Evolutionary conservation across 2,113 vertebrate genomes (phyloP).

Genomic region (Panthera uncia): DNA sequence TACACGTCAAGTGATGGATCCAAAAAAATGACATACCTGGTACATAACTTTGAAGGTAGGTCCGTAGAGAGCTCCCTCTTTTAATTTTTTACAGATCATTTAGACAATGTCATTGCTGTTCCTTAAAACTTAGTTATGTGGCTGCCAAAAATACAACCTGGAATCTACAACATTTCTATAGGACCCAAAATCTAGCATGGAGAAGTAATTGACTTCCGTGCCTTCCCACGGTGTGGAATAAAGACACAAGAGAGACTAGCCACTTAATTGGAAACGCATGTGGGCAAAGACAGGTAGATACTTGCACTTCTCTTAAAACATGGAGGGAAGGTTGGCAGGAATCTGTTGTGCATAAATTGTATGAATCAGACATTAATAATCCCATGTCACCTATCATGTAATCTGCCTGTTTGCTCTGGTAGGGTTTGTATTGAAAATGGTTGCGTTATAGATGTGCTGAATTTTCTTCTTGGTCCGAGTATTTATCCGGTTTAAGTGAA

Average conservation of each 20-base stretch:
- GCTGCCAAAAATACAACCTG: background rate
- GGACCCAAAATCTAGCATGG: background rate
- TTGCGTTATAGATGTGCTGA: constrained; percentile 15
- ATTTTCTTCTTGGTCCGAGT: background rate
- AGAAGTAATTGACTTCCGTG: background rate
- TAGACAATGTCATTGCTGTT: background rate
- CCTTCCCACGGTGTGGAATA: background rate
- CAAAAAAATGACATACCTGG: constrained; percentile 88
- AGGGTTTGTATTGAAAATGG: background rate
- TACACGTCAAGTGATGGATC: constrained; percentile 90
- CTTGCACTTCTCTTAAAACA: background rate
- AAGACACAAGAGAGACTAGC: background rate
- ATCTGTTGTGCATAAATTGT: background rate
- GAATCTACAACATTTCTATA: background rate
- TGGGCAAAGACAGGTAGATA: background rate
- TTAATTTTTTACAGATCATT: background rate
- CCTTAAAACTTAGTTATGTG: background rate
- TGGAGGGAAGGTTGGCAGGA: background rate
- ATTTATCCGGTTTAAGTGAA: background rate
- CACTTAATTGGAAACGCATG: background rate
- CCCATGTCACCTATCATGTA: background rate
- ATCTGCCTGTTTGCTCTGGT: background rate
- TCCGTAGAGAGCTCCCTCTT: background rate
- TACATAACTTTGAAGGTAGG: constrained; percentile 95
- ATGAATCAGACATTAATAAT: background rate